Conservation (phyloP, 2,888 invertebrate species). For the Chloromyia formosa region DNA sequence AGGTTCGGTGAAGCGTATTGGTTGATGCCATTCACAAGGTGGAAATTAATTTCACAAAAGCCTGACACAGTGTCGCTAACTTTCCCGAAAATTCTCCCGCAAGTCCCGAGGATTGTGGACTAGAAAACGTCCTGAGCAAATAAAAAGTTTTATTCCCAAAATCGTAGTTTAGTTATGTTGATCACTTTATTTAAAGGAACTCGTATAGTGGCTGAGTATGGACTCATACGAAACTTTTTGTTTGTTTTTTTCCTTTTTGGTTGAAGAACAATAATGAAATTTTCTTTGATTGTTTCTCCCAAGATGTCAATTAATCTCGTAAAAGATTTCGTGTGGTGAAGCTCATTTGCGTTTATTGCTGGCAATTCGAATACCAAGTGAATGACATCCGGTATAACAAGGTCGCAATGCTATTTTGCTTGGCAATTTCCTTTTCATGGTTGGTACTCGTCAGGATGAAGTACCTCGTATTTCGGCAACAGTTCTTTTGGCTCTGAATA, state of each 20-base stretch:
- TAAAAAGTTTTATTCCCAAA: slow-evolving; percentile 20
- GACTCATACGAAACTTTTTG: slow-evolving; percentile 18
- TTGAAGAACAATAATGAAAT: neutral
- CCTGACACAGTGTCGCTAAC: slow-evolving; percentile 8
- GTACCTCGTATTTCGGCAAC: neutral
- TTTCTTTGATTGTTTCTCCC: slow-evolving; percentile 33
- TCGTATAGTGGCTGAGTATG: neutral
- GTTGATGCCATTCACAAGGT: slow-evolving; percentile 14
- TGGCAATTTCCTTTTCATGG: neutral
- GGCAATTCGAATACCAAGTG: slow-evolving; percentile 24
- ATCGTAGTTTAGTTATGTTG: slow-evolving; percentile 33
- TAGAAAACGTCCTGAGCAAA: neutral
- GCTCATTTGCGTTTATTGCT: slow-evolving; percentile 37
- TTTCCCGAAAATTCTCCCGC: neutral
- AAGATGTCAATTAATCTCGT: slow-evolving; percentile 34
- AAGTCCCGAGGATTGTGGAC: neutral
- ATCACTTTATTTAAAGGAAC: slow-evolving; percentile 24
- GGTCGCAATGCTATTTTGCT: slow-evolving; percentile 22
- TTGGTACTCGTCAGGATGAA: neutral
- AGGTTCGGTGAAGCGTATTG: neutral
- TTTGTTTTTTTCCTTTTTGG: neutral
- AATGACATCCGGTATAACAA: slow-evolving; percentile 5
- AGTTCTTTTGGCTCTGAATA: neutral
- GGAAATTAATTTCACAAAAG: slow-evolving; percentile 48
- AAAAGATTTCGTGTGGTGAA: slow-evolving; percentile 12